Conservation (phyloP, 2,797 vertebrate species). For the Dendrocincla tyrannina region DNA sequence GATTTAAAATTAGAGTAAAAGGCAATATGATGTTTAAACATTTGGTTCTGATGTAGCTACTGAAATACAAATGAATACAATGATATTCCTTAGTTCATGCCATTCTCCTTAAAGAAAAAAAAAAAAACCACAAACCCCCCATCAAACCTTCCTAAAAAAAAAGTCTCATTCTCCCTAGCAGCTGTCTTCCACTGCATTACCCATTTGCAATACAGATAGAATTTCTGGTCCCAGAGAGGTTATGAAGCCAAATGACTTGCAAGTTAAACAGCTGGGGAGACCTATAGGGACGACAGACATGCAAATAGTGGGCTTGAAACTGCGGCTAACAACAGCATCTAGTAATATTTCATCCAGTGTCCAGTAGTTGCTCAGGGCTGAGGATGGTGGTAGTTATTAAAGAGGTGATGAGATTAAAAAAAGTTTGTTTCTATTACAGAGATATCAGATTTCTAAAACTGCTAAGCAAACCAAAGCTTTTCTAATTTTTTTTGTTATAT, state of each 20-base stretch:
- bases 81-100: background rate
- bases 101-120: background rate
- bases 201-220: background rate
- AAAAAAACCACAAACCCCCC: too few relatives aligned
- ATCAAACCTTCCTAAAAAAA: background rate
- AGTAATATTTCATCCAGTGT: background rate
- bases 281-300: background rate
- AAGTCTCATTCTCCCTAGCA: background rate
- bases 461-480: background rate
- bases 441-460: background rate
- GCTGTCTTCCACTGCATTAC: background rate
- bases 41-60: background rate
- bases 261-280: background rate
- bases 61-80: background rate
- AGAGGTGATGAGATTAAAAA: fast-evolving
- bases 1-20: background rate
- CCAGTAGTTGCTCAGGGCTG: background rate
- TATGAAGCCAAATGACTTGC: background rate
- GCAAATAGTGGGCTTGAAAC: background rate
- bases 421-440: background rate
- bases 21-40: background rate
- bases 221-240: background rate
- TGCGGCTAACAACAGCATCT: background rate
- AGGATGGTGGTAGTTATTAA: background rate
- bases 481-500: background rate